phyloP scores from a whole-genome alignment of 2,113 vertebrate genomes.

The Hymenochirus boettgeri region DNA sequence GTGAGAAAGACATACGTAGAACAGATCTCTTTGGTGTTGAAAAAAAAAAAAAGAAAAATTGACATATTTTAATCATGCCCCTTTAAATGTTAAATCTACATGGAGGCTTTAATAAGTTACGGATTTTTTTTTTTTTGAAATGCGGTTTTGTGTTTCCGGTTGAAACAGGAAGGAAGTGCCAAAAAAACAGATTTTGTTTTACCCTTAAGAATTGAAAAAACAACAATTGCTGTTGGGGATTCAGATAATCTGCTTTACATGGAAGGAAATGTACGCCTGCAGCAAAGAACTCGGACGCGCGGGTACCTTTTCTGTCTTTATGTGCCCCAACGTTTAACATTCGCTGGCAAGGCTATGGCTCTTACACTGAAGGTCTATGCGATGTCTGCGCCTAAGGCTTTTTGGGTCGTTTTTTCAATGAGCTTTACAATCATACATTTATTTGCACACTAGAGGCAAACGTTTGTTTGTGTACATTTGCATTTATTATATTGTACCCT shows the following conservation, averaged over 20 bases:
- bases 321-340: conserved; percentile 24
- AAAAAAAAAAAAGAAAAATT: no score
- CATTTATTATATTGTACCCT: no score
- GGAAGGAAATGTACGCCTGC: conserved; percentile 26
- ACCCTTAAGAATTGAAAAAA: conserved; percentile 24
- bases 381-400: conserved; percentile 7
- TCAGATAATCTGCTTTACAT: neutral
- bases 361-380: conserved; percentile 17
- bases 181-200: conserved; percentile 33
- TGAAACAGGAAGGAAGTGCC: conserved; percentile 54
- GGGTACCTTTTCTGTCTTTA: conserved; percentile 18
- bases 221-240: conserved; percentile 36
- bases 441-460: no score
- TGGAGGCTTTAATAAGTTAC: conserved; percentile 60
- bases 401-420: no score
- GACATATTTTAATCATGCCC: conserved; percentile 70
- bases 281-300: conserved; percentile 7
- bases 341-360: conserved; percentile 13
- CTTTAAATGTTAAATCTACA: conserved; percentile 59
- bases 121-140: no score
- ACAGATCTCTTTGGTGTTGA: conserved; percentile 55
- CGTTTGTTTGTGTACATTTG: no score
- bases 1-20: conserved; percentile 57
- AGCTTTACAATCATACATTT: neutral
- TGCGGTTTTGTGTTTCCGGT: conserved; percentile 57